Conservation (phyloP, 2,113 vertebrate genomes). For the Centropristis striata region DNA sequence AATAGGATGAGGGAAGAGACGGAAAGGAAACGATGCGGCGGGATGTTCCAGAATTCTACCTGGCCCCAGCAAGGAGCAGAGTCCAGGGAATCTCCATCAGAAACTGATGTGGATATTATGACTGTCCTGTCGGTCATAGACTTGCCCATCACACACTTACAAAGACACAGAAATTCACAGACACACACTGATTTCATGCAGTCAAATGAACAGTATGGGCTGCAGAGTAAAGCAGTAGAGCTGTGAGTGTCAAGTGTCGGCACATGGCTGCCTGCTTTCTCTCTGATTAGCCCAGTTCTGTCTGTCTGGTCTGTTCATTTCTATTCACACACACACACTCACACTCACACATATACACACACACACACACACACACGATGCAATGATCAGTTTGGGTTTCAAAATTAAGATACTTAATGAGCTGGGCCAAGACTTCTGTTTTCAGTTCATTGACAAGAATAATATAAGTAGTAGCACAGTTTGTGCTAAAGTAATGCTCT, state of each 20-base stretch:
- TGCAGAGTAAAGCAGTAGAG: constrained; percentile 85
- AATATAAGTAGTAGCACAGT: constrained; percentile 33
- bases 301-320: constrained; percentile 54
- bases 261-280: constrained; percentile 87
- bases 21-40: constrained; percentile 19
- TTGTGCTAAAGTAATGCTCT: constrained; percentile 45
- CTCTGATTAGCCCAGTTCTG: constrained; percentile 74
- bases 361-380: background rate
- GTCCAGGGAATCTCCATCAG: constrained; percentile 72
- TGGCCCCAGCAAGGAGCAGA: constrained; percentile 73
- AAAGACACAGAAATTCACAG: constrained; percentile 30
- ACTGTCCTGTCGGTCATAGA: constrained; percentile 49
- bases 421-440: constrained; percentile 58
- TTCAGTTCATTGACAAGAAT: constrained; percentile 65
- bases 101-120: constrained; percentile 75
- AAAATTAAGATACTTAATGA: constrained; percentile 44
- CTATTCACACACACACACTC: constrained; percentile 6
- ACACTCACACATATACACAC: too few species aligned
- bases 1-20: constrained; percentile 22
- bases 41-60: constrained; percentile 47
- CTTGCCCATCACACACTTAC: background rate
- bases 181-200: constrained; percentile 43
- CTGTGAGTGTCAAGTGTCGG: constrained; percentile 74
- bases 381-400: constrained; percentile 52
- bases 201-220: constrained; percentile 38